Conservation (phyloP, 1,140 invertebrate species). For the Colletes gigas region DNA sequence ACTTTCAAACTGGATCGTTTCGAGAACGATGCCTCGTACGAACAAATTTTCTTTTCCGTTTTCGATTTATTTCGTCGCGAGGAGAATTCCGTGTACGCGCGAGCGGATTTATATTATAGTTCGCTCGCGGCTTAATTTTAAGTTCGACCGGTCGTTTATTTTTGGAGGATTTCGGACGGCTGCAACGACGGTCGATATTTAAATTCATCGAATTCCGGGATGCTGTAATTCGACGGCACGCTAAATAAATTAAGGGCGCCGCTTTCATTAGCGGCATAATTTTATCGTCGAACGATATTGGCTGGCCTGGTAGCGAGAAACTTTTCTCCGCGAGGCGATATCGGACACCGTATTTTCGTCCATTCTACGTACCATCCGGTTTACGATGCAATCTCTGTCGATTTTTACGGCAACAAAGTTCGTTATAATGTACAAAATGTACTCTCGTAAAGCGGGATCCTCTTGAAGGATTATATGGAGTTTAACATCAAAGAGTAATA, state of each 20-base stretch:
- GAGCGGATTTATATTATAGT: too few relatives aligned
- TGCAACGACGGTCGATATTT: neutral
- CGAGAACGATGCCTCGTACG: too few relatives aligned
- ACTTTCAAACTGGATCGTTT: too few relatives aligned
- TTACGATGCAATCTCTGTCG: neutral
- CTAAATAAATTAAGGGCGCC: constrained; percentile 15
- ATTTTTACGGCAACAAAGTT: too few relatives aligned
- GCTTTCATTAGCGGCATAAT: constrained; percentile 18
- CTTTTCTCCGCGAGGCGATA: neutral
- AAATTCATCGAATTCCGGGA: constrained; percentile 18
- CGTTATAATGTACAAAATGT: too few relatives aligned
- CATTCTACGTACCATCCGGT: neutral
- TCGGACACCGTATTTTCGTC: too few relatives aligned
- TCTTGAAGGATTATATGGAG: neutral
- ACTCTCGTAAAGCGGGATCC: neutral
- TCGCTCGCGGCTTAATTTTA: too few relatives aligned
- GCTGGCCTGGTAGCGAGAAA: neutral
- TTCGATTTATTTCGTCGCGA: too few relatives aligned
- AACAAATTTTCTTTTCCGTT: too few relatives aligned
- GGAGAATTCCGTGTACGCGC: too few relatives aligned
- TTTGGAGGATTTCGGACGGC: neutral
- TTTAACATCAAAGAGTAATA: neutral
- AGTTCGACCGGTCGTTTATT: too few relatives aligned
- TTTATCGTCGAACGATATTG: constrained; percentile 6
- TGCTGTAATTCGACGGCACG: constrained; percentile 4